These are phyloP conservation scores for Endotricha flammealis DNA, from an alignment of 2,888 invertebrate genomes.

Conservation along the genomic window DNA sequence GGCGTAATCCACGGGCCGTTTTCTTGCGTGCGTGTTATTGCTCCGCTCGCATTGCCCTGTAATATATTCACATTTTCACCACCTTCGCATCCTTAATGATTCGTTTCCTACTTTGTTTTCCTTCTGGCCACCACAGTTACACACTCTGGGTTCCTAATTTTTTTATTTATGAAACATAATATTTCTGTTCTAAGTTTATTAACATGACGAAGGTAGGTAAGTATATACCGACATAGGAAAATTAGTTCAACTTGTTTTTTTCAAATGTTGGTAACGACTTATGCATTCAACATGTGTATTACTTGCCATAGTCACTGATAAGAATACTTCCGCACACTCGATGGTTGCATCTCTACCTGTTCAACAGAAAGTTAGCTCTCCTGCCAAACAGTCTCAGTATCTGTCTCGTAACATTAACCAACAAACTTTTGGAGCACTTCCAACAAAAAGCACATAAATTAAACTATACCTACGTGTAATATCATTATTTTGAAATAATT, in stretches of 20 bases:
- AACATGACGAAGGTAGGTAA: too few relatives aligned
- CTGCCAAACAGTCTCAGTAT: constrained; percentile 38
- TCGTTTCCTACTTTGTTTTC: constrained; percentile 53
- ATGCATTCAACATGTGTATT: neutral
- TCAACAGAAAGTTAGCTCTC: constrained; percentile 30
- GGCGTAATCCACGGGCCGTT: constrained; percentile 49
- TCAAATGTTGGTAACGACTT: too few relatives aligned
- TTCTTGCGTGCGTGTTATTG: constrained; percentile 74
- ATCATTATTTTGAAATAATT: constrained; percentile 23
- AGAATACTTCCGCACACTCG: constrained; percentile 4
- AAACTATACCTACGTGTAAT: constrained; percentile 23
- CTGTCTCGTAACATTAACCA: constrained; percentile 43
- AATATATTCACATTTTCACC: constrained; percentile 76
- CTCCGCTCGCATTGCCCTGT: constrained; percentile 54
- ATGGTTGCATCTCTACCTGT: neutral
- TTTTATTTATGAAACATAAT: too few relatives aligned
- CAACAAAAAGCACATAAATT: constrained; percentile 32
- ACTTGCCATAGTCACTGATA: constrained; percentile 2
- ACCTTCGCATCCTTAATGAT: constrained; percentile 68
- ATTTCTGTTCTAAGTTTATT: too few relatives aligned
- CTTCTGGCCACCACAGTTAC: constrained; percentile 2
- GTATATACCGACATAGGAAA: too few relatives aligned
- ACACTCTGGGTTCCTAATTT: too few relatives aligned
- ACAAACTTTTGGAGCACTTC: constrained; percentile 38
- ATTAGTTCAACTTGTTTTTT: too few relatives aligned